Evolutionary conservation across 2,888 invertebrate genomes (phyloP).

Genomic region (Rhamnusium bicolor): DNA sequence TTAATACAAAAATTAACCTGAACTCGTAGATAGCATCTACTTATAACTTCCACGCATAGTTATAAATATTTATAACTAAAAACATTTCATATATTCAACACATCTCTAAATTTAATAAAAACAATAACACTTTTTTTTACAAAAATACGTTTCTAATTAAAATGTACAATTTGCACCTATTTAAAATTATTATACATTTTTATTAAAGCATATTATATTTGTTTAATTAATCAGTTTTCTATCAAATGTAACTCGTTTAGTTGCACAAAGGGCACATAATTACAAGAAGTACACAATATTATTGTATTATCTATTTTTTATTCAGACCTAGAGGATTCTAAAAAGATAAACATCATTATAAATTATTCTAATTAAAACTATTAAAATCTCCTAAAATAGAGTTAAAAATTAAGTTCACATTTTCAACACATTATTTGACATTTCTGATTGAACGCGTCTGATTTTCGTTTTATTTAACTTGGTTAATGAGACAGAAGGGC

Average conservation of each 20-base stretch:
- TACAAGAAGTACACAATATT: slow-evolving; percentile 38
- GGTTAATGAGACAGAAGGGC: no score
- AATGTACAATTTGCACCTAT: slow-evolving; percentile 53
- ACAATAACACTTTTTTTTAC: slow-evolving; percentile 53
- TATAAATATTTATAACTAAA: slow-evolving; percentile 40
- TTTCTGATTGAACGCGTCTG: no score
- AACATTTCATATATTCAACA: slow-evolving; percentile 48
- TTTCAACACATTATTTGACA: no score
- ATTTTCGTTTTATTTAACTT: no score
- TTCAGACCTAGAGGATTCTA: slow-evolving; percentile 32
- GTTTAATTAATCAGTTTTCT: slow-evolving; percentile 14
- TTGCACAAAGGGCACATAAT: slow-evolving; percentile 26
- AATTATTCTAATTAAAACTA: neutral
- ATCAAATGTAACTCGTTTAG: slow-evolving; percentile 18
- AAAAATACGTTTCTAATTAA: slow-evolving; percentile 61
- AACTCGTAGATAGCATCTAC: slow-evolving; percentile 29
- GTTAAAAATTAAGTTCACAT: no score
- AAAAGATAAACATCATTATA: slow-evolving; percentile 3
- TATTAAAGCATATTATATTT: slow-evolving; percentile 31
- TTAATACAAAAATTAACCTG: slow-evolving; percentile 58
- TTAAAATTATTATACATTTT: slow-evolving; percentile 39
- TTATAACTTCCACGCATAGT: slow-evolving; percentile 44
- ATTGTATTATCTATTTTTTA: slow-evolving; percentile 30
- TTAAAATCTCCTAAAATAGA: neutral
- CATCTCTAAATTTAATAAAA: slow-evolving; percentile 45